Evolutionary conservation across 1,140 invertebrate species (phyloP), one percentile per base, ranked within the genome.

Genomic region (Rhagoletis zephyria): DNA sequence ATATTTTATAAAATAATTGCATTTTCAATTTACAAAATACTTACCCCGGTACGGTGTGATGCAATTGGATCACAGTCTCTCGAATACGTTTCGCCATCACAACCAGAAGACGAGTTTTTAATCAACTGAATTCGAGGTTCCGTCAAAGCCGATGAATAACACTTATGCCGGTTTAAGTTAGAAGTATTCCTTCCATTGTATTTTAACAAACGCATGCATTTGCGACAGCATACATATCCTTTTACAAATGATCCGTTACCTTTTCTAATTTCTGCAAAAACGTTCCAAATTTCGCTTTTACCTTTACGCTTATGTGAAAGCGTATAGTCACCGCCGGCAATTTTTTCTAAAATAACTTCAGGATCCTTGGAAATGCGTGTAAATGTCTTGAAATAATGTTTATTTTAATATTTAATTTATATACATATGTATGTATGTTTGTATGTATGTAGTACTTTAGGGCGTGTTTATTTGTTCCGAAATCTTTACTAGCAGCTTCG

Each of bases 121-220:
- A 16, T 6, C n/a, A 19, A 9, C 19, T 12, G 1, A 30, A 10
- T 2, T 9, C 3, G 5, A 7, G 6, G 2, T 30, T 30, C 48
- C 16, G 51, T 3, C n/a, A 3, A 6, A 10, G 6, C 6, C n/a
- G 10, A 9, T 85, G 0, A n/a, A 14, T 10, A 67, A 19, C 85
- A 87, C 48, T 30, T 67, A 87, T 87, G 85, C 16, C 85, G 61
- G 12, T 67, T 87, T 4, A 87, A 51, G 40, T 87, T 87, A 3
- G 85, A 64, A 4, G 64, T 65, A 1, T 4, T 3, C 1, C 30
- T 70, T 1, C 85, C 85, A 56, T 87, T 10, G 16, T 14, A 87
- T 67, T 56, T 67, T 6, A n/a, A 67, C 14, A 87, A 12, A 4
- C 64, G 40, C 6, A 16, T 51, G 67, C 85, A 87, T 45, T 48